Evolutionary conservation across 2,888 invertebrate species (phyloP), one percentile per base, ranked within the genome.

Genomic region (Pheosia gnoma): DNA sequence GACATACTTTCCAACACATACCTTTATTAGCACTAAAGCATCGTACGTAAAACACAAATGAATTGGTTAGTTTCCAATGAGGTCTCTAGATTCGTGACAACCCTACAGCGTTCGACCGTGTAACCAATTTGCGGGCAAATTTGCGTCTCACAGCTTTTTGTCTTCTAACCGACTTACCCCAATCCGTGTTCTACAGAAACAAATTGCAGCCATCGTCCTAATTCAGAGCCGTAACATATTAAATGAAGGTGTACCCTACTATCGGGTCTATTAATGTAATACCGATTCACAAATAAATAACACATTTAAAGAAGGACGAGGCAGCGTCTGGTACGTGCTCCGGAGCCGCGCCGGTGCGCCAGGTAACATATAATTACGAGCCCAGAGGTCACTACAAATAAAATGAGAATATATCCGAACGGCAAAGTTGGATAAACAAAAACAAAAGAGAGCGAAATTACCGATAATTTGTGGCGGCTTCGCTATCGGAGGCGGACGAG

Each of bases 251-350:
- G 88, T 86, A 88, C 84, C 88, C 85, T 78, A 69, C 81, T 84
- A 85, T 84, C 78, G 79, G 64, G 81, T 87, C 90, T 93, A 92
- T 93, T 93, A 93, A 92, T 91, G 85, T 90, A 87, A 88, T 88
- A 85, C 85, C 87, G 80, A 90, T 91, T 91, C 85, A 90, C 86
- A 90, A 91, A 92, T 92, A 92, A 93, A 93, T 91, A 92, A 91
- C 85, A 84, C 85, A 89, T 90, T 90, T 89, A 91, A 86, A 89
- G 82, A 83, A 87, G 89, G 84, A 87, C 83, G 83, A 77, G 82
- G 81, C 84, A 72, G 82, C 77, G 77, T 79, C 73, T 75, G 70
- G 85, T 90, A 91, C 91, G 91, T 90, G 89, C 83, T 78, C 75
- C 71, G 68, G 72, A 66, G 78, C 75, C 69, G 71, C 70, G 71